These are phyloP conservation scores for Leptopilina clavipes DNA, from an alignment of 1,140 invertebrate genomes.

Conservation along the genomic window DNA sequence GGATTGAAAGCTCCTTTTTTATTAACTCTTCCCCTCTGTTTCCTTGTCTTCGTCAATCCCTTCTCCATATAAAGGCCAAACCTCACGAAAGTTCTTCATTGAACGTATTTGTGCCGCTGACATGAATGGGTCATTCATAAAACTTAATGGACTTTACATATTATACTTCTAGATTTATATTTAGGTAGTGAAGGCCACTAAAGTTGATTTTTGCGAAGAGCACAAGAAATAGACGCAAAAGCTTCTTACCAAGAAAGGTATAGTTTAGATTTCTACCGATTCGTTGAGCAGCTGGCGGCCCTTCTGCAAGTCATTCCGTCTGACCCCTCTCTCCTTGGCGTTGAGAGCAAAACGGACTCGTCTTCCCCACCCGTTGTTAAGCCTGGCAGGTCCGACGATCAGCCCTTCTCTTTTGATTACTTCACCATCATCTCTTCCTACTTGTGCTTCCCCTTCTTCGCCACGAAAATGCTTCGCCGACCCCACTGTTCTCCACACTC, in stretches of 20 bases:
- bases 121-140: conserved; percentile 63
- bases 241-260: conserved; percentile 35
- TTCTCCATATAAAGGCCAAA: conserved; percentile 41
- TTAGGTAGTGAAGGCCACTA: conserved; percentile 56
- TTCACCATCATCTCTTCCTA: conserved; percentile 28
- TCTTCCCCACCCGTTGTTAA: neutral
- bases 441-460: neutral
- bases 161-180: conserved; percentile 63
- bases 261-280: conserved; percentile 46
- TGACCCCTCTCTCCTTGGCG: neutral
- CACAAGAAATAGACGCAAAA: neutral
- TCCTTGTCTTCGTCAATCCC: conserved; percentile 42
- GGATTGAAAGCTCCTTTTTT: conserved; percentile 16
- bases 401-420: conserved; percentile 5
- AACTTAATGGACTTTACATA: conserved; percentile 58
- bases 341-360: conserved; percentile 45
- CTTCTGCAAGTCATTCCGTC: neutral
- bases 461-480: neutral
- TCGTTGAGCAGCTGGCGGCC: conserved; percentile 39
- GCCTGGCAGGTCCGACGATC: neutral
- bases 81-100: conserved; percentile 24
- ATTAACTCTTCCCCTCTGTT: conserved; percentile 41
- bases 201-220: neutral
- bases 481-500: conserved; percentile 40
- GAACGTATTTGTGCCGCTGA: conserved; percentile 48